Conservation (phyloP, 2,113 vertebrate species). For the Motacilla tschutschensis region DNA sequence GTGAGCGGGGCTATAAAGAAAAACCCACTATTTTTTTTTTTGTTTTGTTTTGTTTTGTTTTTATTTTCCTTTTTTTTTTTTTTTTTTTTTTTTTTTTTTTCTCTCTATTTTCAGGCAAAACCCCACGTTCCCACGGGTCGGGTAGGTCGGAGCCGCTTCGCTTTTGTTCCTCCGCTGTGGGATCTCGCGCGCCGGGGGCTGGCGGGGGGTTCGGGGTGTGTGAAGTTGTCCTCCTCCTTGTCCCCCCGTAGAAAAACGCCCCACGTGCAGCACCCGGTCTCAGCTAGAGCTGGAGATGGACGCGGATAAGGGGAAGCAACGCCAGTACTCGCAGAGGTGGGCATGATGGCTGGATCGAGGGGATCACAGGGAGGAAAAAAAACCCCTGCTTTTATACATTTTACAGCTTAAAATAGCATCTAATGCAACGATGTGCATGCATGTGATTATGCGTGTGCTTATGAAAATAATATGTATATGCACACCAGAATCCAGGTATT, state of each 20-base stretch:
- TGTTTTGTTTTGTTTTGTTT: background rate
- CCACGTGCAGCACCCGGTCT: constrained; percentile 57
- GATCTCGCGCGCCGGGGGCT: constrained; percentile 41
- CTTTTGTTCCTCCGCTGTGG: constrained; percentile 50
- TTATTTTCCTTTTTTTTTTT: background rate
- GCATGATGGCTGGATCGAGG: background rate
- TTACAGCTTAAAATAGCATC: background rate
- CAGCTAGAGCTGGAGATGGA: constrained; percentile 66
- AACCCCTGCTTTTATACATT: background rate
- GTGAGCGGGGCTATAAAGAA: background rate
- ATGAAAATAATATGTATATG: background rate
- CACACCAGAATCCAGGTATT: background rate
- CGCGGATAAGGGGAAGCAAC: constrained; percentile 60
- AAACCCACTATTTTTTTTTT: background rate
- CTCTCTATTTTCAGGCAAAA: constrained; percentile 46
- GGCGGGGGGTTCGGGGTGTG: constrained; percentile 53
- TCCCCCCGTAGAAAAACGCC: constrained; percentile 60
- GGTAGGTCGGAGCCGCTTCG: constrained; percentile 49
- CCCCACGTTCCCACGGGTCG: constrained; percentile 33
- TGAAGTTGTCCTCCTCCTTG: constrained; percentile 60
- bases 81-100: background rate
- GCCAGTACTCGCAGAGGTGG: constrained; percentile 65
- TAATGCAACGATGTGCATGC: background rate
- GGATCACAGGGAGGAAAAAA: background rate
- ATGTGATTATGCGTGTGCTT: background rate